Evolutionary conservation across 2,888 invertebrate species (phyloP).

Genomic region (Trissolcus japonicus): DNA sequence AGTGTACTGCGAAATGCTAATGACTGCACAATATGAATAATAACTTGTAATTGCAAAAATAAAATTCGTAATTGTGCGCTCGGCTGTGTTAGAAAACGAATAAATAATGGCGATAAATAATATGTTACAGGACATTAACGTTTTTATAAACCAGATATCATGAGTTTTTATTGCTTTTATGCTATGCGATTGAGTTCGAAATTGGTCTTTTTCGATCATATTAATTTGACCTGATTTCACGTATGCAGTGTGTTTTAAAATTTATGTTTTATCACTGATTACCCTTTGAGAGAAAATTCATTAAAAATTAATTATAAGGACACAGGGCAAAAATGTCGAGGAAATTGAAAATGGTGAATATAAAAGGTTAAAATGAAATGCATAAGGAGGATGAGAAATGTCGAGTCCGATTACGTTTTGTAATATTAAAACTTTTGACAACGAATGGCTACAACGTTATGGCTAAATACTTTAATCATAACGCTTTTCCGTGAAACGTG

Average conservation of each 20-base stretch:
- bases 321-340: too few species aligned
- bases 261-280: neutral
- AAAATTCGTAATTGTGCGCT: slow-evolving; percentile 18
- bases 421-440: too few species aligned
- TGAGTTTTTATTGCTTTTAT: slow-evolving; percentile 1
- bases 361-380: slow-evolving; percentile 3
- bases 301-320: too few species aligned
- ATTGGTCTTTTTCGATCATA: neutral
- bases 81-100: slow-evolving; percentile 38
- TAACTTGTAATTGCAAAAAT: slow-evolving; percentile 24
- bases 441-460: neutral
- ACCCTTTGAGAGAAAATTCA: too few species aligned
- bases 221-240: neutral
- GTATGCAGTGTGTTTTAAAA: neutral
- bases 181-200: neutral
- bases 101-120: slow-evolving; percentile 33
- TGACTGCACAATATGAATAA: slow-evolving; percentile 46
- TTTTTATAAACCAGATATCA: slow-evolving; percentile 19
- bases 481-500: slow-evolving; percentile 12
- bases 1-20: slow-evolving; percentile 35
- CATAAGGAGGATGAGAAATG: neutral
- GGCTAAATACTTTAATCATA: slow-evolving; percentile 10
- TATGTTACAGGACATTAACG: slow-evolving; percentile 34
- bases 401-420: too few species aligned
- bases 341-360: too few species aligned